phyloP scores from a whole-genome alignment of 2,113 vertebrate genomes.

The Hipposideros armiger region DNA sequence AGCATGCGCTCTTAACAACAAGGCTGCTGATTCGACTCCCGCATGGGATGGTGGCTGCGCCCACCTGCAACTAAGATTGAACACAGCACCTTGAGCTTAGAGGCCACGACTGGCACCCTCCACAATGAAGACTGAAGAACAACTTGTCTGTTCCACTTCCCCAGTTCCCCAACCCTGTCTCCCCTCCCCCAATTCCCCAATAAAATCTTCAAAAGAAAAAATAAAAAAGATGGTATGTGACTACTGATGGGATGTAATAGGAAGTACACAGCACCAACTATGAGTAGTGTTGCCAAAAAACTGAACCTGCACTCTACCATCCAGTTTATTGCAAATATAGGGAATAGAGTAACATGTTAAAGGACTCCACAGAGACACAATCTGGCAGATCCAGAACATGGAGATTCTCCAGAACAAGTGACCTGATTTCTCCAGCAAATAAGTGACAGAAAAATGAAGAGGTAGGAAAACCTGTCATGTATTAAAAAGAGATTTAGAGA shows the following conservation, averaged over 20 bases:
- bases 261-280: not conserved
- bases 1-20: too few relatives aligned
- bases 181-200: too few relatives aligned
- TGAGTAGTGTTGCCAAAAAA: not conserved
- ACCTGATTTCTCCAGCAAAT: not conserved
- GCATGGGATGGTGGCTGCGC: too few relatives aligned
- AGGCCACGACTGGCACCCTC: too few relatives aligned
- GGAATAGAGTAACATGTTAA: not conserved
- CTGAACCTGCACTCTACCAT: too few relatives aligned
- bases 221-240: not conserved
- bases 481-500: not conserved
- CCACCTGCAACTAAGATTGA: too few relatives aligned
- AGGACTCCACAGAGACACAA: not conserved
- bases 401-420: not conserved
- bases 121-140: too few relatives aligned
- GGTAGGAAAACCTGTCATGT: not conserved
- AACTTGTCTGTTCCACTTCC: too few relatives aligned
- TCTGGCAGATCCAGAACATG: not conserved
- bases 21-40: too few relatives aligned
- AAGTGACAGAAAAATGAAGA: not conserved
- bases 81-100: too few relatives aligned
- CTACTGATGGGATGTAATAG: not conserved
- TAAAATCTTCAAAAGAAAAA: too few relatives aligned
- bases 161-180: too few relatives aligned
- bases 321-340: not conserved